phyloP scores from a whole-genome alignment of 2,113 vertebrate genomes.

The Chiloscyllium plagiosum region DNA sequence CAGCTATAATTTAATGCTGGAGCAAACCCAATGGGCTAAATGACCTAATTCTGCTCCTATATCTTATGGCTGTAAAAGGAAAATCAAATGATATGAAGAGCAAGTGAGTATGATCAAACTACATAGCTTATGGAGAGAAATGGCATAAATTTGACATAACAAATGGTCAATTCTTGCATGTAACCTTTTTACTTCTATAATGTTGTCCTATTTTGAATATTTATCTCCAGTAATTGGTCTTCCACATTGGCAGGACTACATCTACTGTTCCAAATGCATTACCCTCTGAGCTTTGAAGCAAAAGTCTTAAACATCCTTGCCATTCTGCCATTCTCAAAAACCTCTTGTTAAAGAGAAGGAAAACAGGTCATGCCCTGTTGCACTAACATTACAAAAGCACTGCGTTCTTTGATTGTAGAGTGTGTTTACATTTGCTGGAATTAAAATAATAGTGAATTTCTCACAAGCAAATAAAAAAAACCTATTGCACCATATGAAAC shows the following conservation, averaged over 20 bases:
- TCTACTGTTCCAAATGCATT: neutral
- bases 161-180: neutral
- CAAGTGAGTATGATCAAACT: neutral
- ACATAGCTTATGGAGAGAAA: neutral
- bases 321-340: neutral
- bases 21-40: no score
- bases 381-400: no score
- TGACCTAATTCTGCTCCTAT: no score
- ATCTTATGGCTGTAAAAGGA: neutral
- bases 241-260: neutral
- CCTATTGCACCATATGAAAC: neutral
- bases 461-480: neutral
- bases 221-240: neutral
- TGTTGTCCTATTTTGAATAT: neutral
- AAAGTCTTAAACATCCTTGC: neutral
- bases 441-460: neutral
- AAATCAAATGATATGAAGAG: neutral
- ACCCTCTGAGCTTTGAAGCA: neutral
- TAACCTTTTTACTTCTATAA: neutral
- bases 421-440: neutral
- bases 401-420: neutral
- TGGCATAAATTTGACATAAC: neutral
- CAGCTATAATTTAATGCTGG: no score
- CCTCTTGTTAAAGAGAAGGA: no score
- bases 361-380: no score